phyloP scores from a whole-genome alignment of 1,140 invertebrate species.

The Anagrus nilaparvatae region DNA sequence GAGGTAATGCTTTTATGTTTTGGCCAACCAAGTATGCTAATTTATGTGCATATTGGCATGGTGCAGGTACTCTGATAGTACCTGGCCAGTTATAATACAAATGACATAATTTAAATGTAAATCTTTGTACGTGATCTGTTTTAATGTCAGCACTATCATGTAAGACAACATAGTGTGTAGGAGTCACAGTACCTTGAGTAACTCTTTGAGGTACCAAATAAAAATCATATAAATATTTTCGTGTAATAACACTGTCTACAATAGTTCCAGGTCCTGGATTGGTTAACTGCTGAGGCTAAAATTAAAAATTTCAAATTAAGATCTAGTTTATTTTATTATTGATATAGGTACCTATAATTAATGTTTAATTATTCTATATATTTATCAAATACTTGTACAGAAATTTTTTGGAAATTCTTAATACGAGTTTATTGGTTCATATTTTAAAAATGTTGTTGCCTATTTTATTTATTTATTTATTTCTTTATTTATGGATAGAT shows the following conservation, averaged over 20 bases:
- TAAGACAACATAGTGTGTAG: conserved; percentile 83
- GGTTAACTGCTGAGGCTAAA: conserved; percentile 31
- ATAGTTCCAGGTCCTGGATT: conserved; percentile 82
- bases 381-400: no score
- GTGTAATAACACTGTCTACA: conserved; percentile 71
- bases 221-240: conserved; percentile 74
- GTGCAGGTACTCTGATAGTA: conserved; percentile 83
- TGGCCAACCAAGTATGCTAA: conserved; percentile 70
- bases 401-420: no score
- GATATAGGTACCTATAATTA: no score
- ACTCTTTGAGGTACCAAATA: conserved; percentile 81
- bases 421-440: no score
- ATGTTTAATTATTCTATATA: no score
- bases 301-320: no score
- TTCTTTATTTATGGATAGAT: no score
- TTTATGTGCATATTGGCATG: conserved; percentile 83
- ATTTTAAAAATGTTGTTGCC: no score
- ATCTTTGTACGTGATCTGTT: conserved; percentile 72
- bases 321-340: no score
- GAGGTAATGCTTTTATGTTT: conserved; percentile 50
- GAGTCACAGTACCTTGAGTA: conserved; percentile 72
- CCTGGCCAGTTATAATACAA: conserved; percentile 95
- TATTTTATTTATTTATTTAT: no score
- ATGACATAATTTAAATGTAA: conserved; percentile 85
- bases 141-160: conserved; percentile 59